phyloP scores from a whole-genome alignment of 2,797 vertebrate species.

The Knipowitschia caucasica region DNA sequence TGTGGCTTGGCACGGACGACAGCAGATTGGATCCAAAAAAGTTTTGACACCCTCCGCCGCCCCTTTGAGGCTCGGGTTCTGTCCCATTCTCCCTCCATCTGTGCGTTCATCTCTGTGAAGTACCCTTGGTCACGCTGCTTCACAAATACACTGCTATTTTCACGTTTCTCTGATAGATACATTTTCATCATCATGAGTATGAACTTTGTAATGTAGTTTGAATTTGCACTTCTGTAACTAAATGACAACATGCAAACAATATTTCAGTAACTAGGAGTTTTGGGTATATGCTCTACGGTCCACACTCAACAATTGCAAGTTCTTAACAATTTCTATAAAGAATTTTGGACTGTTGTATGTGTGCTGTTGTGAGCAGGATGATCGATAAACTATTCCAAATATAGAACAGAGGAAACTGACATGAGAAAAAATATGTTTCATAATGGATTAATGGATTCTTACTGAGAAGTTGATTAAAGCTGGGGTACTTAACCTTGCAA shows the following conservation, averaged over 20 bases:
- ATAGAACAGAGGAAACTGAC: no score
- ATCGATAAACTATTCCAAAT: no score
- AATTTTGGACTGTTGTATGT: no score
- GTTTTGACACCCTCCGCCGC: conserved; percentile 34
- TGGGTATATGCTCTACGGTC: no score
- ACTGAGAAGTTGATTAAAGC: no score
- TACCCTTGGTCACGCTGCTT: conserved; percentile 34
- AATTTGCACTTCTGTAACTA: conserved; percentile 17
- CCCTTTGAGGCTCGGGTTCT: conserved; percentile 42
- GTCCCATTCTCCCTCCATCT: conserved; percentile 51
- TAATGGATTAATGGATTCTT: no score
- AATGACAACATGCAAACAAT: conserved; percentile 15
- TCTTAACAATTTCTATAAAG: no score
- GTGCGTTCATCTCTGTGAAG: conserved; percentile 22
- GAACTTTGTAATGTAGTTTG: neutral
- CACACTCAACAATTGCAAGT: no score
- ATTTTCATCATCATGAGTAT: conserved; percentile 8
- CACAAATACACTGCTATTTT: conserved; percentile 19
- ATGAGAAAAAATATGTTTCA: no score
- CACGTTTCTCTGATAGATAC: conserved; percentile 25
- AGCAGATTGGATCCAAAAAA: conserved; percentile 37
- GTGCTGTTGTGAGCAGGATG: no score
- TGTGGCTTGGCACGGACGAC: conserved; percentile 42
- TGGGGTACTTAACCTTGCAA: no score
- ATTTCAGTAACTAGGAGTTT: no score